phyloP scores from a whole-genome alignment of 2,888 invertebrate genomes.

The Didymodactylos carnosus region DNA sequence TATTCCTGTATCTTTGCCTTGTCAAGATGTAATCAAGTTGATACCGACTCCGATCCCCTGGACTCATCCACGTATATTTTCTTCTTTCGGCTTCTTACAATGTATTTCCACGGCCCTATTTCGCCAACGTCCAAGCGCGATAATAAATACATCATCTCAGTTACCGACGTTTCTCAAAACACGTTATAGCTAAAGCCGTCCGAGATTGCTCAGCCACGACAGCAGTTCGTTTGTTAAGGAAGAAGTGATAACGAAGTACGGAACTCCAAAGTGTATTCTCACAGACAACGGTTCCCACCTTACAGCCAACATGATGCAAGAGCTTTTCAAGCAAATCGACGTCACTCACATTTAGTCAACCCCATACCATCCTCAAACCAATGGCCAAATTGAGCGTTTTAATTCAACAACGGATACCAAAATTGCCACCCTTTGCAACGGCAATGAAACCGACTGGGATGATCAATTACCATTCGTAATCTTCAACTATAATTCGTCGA shows the following conservation, averaged over 20 bases:
- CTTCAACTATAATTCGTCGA: background rate
- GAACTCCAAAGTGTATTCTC: background rate
- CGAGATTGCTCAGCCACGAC: too few species aligned
- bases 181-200: too few species aligned
- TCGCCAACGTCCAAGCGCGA: too few species aligned
- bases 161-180: too few species aligned
- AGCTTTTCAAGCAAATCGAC: background rate
- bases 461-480: background rate
- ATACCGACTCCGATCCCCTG: too few species aligned
- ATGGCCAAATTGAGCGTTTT: slow-evolving; percentile 1
- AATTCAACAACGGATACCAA: background rate
- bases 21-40: too few species aligned
- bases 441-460: background rate
- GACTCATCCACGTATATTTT: too few species aligned
- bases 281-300: background rate
- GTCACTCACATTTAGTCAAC: background rate
- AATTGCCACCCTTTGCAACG: background rate
- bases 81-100: too few species aligned
- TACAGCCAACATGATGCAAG: background rate
- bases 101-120: too few species aligned
- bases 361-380: background rate
- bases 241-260: too few species aligned
- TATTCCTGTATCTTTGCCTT: too few species aligned
- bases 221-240: background rate
- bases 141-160: too few species aligned